Evolutionary conservation across 2,888 invertebrate species (phyloP), one percentile per base, ranked within the genome.

Genomic region (Noctua comes): DNA sequence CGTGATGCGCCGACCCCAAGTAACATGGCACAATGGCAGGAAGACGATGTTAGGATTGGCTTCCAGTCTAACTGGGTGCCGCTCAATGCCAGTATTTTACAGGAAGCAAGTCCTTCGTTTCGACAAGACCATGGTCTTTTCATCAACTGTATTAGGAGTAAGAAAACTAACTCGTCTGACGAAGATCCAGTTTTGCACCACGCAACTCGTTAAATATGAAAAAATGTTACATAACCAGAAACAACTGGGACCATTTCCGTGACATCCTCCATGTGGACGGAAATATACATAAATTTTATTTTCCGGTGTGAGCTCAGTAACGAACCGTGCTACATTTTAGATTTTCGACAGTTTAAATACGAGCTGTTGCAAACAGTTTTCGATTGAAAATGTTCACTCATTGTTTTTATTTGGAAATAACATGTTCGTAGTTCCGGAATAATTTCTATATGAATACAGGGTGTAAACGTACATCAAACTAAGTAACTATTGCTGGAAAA

Each of bases 271-370:
- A 40, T 64, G 66, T 66, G 59, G 27, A 57, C 48, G 51, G 65
- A 82, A 82, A 82, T 79, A 65, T 40, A 82, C 77, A 76, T 76
- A 85, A 80, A 85, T 81, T 82, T 80, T 78, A 79, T 80, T 88
- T 83, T 24, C 81, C 72, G 70, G 59, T 77, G 54, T 81, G 73
- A 76, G 64, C 80, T 65, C 64, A 72, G 69, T 81, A 87, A 86
- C 84, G 76, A 82, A 81, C 77, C 76, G 77, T 76, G 68, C 79
- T 68, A 78, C 59, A 68, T 78, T 86, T 84, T 77, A 80, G 10
- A 74, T 84, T 84, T 77, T 27, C 72, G 43, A 68, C 68, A 68
- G 24, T 59, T 80, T 54, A 72, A 84, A 84, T 74, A 68, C 48
- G 43, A 79, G 40, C 48, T n/a, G 57, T 46, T 79, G 31, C 43